These are phyloP conservation scores for Drosophila nannoptera DNA, from an alignment of 1,140 invertebrate genomes.

Conservation along the genomic window DNA sequence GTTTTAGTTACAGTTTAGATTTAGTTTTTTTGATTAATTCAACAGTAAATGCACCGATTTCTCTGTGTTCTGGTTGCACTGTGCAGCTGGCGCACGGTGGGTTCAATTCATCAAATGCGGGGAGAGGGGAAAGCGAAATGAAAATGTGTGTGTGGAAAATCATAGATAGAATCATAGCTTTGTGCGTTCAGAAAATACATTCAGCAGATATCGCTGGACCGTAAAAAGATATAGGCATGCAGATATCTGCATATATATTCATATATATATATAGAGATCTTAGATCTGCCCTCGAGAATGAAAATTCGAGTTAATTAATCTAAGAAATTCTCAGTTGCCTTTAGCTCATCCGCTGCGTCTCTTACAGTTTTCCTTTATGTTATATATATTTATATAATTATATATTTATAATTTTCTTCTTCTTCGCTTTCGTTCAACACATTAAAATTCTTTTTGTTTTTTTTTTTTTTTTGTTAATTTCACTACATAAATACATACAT, in stretches of 20 bases:
- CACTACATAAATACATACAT: slow-evolving; percentile 73
- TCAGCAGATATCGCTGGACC: not conserved
- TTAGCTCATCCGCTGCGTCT: slow-evolving; percentile 15
- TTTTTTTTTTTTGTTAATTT: slow-evolving; percentile 30
- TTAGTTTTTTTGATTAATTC: slow-evolving; percentile 9
- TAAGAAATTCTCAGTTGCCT: slow-evolving; percentile 12
- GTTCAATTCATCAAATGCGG: slow-evolving; percentile 39
- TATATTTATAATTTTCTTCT: slow-evolving; percentile 48
- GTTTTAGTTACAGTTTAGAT: slow-evolving; percentile 11
- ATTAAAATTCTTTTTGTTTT: slow-evolving; percentile 53
- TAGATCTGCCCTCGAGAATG: slow-evolving; percentile 2
- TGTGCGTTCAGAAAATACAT: slow-evolving; percentile 34
- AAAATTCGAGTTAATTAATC: not conserved
- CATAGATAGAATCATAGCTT: slow-evolving; percentile 6
- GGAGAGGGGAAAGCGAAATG: slow-evolving; percentile 10
- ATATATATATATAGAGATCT: not conserved
- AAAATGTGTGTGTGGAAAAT: slow-evolving; percentile 22
- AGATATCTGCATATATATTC: not conserved
- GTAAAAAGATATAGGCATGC: not conserved
- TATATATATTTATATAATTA: slow-evolving; percentile 29
- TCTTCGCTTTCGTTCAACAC: slow-evolving; percentile 56
- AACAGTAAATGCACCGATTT: slow-evolving; percentile 73
- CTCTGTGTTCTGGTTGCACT: slow-evolving; percentile 44
- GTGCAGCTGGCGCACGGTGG: slow-evolving; percentile 63
- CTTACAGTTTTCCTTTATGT: slow-evolving; percentile 28